Base-by-base conservation (phyloP, 1,140 invertebrate species). In the Eriosoma lanigerum region DNA sequence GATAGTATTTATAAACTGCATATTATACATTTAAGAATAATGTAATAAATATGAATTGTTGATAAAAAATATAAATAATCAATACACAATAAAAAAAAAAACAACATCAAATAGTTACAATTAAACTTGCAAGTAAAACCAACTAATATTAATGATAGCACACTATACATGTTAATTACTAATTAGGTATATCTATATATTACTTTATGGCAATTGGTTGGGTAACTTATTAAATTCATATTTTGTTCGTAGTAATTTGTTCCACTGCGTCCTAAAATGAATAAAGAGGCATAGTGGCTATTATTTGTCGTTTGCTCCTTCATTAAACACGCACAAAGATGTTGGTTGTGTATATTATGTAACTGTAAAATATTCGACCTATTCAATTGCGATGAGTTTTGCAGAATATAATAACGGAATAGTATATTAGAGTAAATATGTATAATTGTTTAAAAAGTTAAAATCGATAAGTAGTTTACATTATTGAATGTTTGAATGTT, bases 211-310 rank as follows among this genome's bases (percentile, higher is more conserved):
- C 68, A 72, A 72, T 29, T 72, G 68, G 68, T 50, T 52, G 68
- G 68, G 68, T 52, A 52, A 12, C 17, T 72, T 24, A 72, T 72
- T 72, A n/a, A n/a, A 38, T 38, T 38, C 32, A 38, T 52, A 52
- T 17, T 15, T 52, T 72, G 17, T 29, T 24, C 29, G 6, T 17
- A 52, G 15, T 52, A 72, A 52, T 29, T 72, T 29, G 12, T 72
- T 72, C 26, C 68, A 72, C 0, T 52, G 68, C 68, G 17, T 52
- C 29, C 52, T 72, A 52, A 52, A 72, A 72, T 19, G 68, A 72
- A 72, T 60, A 78, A 78, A 60, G 56, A 78, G 52, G 54, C 73
- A n/a, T n/a, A n/a, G n/a, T n/a, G n/a, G n/a, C n/a, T n/a, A n/a
- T n/a, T 26, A 76, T 54, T 73, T 73, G 26, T 62, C 21, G 56